Evolutionary conservation across 2,113 vertebrate genomes (phyloP).

Genomic region (Ariopsis seemanni): DNA sequence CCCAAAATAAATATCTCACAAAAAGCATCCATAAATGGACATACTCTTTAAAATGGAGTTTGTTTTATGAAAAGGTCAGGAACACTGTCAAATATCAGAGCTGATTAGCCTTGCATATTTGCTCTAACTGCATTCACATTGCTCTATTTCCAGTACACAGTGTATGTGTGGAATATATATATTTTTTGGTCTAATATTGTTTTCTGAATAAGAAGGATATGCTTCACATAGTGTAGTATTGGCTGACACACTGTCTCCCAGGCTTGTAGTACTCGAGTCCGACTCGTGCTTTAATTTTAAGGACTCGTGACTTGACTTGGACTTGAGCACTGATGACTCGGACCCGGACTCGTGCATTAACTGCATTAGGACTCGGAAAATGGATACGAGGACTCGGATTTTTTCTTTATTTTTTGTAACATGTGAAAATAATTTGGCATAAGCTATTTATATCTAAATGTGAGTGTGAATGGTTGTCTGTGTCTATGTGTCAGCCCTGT

Average conservation of each 20-base stretch:
- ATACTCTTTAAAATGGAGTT: not conserved
- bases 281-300: too few species aligned
- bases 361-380: too few species aligned
- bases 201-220: not conserved
- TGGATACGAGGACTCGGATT: too few species aligned
- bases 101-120: constrained; percentile 7
- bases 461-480: too few species aligned
- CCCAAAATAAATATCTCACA: not conserved
- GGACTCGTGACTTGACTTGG: too few species aligned
- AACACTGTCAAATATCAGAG: constrained; percentile 9
- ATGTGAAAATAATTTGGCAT: too few species aligned
- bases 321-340: too few species aligned
- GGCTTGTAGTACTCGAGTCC: too few species aligned
- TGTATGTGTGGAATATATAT: not conserved
- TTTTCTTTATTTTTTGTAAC: too few species aligned
- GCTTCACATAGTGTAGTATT: constrained; percentile 55
- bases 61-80: constrained; percentile 12
- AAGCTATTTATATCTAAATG: too few species aligned
- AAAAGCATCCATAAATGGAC: constrained; percentile 1
- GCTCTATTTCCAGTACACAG: not conserved
- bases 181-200: not conserved
- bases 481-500: too few species aligned
- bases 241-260: not conserved
- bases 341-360: too few species aligned
- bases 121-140: not conserved